Evolutionary conservation across 1,140 invertebrate species (phyloP), one percentile per base, ranked within the genome.

Genomic region (Cotesia glomerata): DNA sequence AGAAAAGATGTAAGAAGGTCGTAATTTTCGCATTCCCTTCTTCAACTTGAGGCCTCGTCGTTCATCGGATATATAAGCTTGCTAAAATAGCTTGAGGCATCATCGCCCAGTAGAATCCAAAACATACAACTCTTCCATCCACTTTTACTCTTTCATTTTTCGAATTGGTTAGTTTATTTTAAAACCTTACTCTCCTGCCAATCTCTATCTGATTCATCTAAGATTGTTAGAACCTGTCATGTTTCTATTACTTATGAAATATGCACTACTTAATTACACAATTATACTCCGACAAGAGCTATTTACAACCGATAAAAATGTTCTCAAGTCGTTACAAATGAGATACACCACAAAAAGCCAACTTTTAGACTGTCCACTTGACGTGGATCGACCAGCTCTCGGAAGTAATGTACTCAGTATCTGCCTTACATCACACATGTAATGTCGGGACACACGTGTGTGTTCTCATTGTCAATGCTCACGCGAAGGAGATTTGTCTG

Each of bases 361-460:
- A 77, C 76, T 63, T 74, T 70, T 74, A 81, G 79, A 83, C 81
- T 80, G 80, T 80, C 81, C 80, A 82, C 81, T 83, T 78, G 81
- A 80, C 80, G 71, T 75, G 77, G 74, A 75, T 78, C 76, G 78
- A 77, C 80, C 77, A 74, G 76, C 76, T 79, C 77, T 82, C 63
- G 76, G 73, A 71, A 67, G 74, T 70, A 75, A 75, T 74, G 72
- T 74, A 78, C 76, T 80, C 73, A 68, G 62, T 64, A 61, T 16
- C 52, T 35, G 35, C 32, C 62, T 67, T 49, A 67, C 52, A 16
- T 58, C 32, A 52, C 14, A 36, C 8, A 65, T 9, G n/a, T 36
- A 9, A 67, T n/a, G 4, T 51, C n/a, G 4, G 3, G 14, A 8
- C 9, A 34, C 8, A 51, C 26, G 8, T 32, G 11, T 52, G 16